Percentiles rank a stretch among this genome's conserved stretches.
phyloP scores from a whole-genome alignment of 2,888 invertebrate genomes.

The Yponomeuta cagnagella region DNA sequence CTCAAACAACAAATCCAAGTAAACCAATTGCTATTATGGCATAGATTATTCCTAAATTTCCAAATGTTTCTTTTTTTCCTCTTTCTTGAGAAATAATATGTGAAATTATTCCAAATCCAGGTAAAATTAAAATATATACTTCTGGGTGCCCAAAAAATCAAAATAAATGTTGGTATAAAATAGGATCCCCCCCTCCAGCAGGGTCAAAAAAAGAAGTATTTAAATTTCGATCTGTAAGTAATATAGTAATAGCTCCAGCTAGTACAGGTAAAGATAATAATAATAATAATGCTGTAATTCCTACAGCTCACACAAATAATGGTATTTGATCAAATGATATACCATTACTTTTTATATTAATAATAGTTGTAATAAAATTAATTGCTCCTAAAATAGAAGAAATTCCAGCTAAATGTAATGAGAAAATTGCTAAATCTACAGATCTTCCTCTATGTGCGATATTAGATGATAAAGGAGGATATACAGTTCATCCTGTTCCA shows the following conservation, averaged over 20 bases:
- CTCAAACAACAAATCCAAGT: slow-evolving; percentile 89
- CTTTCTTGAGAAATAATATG: slow-evolving; percentile 85
- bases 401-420: slow-evolving; percentile 83
- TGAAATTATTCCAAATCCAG: slow-evolving; percentile 88
- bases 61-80: slow-evolving; percentile 85
- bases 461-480: slow-evolving; percentile 80
- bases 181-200: slow-evolving; percentile 86
- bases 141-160: slow-evolving; percentile 93
- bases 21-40: slow-evolving; percentile 89
- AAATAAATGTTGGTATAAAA: slow-evolving; percentile 89
- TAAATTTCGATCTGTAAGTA: slow-evolving; percentile 86
- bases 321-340: slow-evolving; percentile 80
- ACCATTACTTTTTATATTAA: slow-evolving; percentile 80
- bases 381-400: slow-evolving; percentile 85
- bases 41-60: slow-evolving; percentile 85
- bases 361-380: slow-evolving; percentile 86
- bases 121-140: slow-evolving; percentile 91
- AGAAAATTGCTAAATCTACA: slow-evolving; percentile 86
- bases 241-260: slow-evolving; percentile 87
- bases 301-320: slow-evolving; percentile 84
- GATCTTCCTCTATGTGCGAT: slow-evolving; percentile 80
- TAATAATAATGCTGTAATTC: slow-evolving; percentile 69
- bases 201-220: slow-evolving; percentile 90
- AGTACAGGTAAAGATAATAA: slow-evolving; percentile 83
- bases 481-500: slow-evolving; percentile 87